These are phyloP conservation scores for Aphis craccivora DNA, from an alignment of 1,140 invertebrate species.

Conservation along the genomic window DNA sequence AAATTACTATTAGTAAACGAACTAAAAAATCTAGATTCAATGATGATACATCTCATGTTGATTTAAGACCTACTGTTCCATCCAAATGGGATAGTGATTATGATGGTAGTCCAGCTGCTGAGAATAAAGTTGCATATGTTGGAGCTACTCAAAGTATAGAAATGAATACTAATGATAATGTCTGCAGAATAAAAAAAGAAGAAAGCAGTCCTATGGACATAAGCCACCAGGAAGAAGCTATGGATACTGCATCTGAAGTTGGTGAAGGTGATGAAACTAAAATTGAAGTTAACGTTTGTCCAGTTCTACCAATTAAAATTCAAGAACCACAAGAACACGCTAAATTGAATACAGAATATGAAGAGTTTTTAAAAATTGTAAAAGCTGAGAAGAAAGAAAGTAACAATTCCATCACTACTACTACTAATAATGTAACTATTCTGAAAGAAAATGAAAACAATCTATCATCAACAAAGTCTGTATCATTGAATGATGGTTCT, in stretches of 20 bases:
- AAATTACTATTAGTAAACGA: conserved; percentile 35
- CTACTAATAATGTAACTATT: background rate
- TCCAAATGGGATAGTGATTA: conserved; percentile 61
- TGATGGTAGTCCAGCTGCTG: conserved; percentile 58
- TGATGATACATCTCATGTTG: conserved; percentile 19
- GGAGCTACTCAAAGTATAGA: conserved; percentile 2
- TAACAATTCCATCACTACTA: background rate
- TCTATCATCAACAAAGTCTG: background rate
- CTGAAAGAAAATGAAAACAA: background rate
- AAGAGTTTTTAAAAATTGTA: conserved; percentile 59
- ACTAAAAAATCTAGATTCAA: conserved; percentile 51
- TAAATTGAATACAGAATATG: conserved; percentile 54
- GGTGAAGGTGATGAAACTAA: conserved; percentile 1
- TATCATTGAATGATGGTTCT: background rate
- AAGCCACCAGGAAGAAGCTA: background rate
- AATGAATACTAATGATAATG: conserved; percentile 13
- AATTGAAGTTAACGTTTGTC: background rate
- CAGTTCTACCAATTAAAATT: background rate
- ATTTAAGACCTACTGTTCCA: conserved; percentile 52
- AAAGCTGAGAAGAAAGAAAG: background rate
- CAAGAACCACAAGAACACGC: background rate
- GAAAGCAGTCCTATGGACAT: background rate
- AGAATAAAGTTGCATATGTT: background rate
- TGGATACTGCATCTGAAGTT: conserved; percentile 15
- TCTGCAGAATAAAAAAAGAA: background rate